phyloP scores from a whole-genome alignment of 2,113 vertebrate species.

The Cervus canadensis region DNA sequence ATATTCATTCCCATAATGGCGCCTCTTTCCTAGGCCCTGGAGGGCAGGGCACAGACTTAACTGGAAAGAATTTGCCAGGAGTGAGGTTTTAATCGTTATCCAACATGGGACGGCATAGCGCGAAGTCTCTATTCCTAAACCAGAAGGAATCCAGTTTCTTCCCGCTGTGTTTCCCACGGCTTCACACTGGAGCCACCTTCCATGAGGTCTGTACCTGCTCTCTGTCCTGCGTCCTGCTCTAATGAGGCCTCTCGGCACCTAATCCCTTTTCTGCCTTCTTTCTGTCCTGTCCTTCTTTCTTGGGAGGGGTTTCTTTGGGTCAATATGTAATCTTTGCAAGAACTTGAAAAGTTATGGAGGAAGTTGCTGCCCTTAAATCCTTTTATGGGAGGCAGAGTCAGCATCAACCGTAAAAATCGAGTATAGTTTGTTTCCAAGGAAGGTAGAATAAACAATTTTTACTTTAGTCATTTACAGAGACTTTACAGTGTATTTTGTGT shows the following conservation, averaged over 20 bases:
- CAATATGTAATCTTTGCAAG: background rate
- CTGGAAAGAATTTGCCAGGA: background rate
- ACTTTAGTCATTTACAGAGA: background rate
- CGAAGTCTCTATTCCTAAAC: background rate
- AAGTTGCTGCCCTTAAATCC: background rate
- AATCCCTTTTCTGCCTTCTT: background rate
- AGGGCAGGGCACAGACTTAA: too few relatives aligned
- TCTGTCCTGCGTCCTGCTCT: background rate
- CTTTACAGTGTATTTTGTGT: background rate
- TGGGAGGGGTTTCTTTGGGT: background rate
- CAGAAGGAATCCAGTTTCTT: background rate
- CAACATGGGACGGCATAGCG: fast-evolving
- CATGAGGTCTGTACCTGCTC: background rate
- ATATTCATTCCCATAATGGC: background rate
- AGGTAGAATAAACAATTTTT: background rate
- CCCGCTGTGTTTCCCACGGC: background rate
- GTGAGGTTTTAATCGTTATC: background rate
- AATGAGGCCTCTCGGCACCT: background rate
- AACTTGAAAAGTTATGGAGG: background rate
- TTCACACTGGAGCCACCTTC: background rate
- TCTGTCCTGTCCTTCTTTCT: background rate
- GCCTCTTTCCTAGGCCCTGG: background rate
- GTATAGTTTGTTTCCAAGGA: background rate
- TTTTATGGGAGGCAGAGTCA: background rate
- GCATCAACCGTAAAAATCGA: background rate